These are phyloP conservation scores for Amitus sp. DNA, from an alignment of 2,888 invertebrate genomes.

Conservation along the genomic window DNA sequence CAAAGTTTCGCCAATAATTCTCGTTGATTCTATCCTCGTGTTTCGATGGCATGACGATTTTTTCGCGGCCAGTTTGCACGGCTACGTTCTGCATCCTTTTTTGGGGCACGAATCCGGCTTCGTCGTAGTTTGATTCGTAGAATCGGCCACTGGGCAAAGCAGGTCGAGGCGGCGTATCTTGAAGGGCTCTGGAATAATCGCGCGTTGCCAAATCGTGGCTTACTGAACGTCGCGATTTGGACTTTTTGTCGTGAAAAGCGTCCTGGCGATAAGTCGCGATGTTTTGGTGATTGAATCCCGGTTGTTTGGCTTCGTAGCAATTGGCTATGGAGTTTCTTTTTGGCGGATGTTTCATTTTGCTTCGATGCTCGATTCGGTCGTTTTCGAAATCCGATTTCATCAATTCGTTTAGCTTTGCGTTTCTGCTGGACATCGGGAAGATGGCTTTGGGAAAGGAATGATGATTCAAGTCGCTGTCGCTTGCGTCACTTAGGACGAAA, in stretches of 20 bases:
- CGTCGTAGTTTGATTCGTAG: background rate
- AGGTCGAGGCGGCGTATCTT: constrained; percentile 16
- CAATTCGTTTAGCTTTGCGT: constrained; percentile 26
- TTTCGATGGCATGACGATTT: background rate
- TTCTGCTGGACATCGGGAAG: constrained; percentile 33
- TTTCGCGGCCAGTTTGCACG: constrained; percentile 41
- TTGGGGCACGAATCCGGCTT: background rate
- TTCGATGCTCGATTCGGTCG: constrained; percentile 18
- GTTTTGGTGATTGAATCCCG: constrained; percentile 13
- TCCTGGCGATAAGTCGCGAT: constrained; percentile 11
- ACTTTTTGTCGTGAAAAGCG: constrained; percentile 18
- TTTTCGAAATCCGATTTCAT: constrained; percentile 20
- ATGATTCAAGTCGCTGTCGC: constrained; percentile 40
- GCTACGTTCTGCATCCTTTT: constrained; percentile 38
- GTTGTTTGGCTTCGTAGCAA: constrained; percentile 24
- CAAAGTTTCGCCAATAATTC: constrained; percentile 27
- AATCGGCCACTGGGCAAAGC: constrained; percentile 6
- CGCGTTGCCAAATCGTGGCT: constrained; percentile 10
- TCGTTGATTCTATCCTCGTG: constrained; percentile 17
- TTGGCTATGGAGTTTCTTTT: constrained; percentile 33
- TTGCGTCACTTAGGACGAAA: constrained; percentile 1
- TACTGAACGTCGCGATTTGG: constrained; percentile 14
- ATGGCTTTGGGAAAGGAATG: constrained; percentile 55
- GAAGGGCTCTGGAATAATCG: constrained; percentile 14
- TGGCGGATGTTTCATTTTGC: constrained; percentile 13